These are phyloP conservation scores for Leptinotarsa haldemani DNA, from an alignment of 2,888 invertebrate genomes.

Conservation along the genomic window DNA sequence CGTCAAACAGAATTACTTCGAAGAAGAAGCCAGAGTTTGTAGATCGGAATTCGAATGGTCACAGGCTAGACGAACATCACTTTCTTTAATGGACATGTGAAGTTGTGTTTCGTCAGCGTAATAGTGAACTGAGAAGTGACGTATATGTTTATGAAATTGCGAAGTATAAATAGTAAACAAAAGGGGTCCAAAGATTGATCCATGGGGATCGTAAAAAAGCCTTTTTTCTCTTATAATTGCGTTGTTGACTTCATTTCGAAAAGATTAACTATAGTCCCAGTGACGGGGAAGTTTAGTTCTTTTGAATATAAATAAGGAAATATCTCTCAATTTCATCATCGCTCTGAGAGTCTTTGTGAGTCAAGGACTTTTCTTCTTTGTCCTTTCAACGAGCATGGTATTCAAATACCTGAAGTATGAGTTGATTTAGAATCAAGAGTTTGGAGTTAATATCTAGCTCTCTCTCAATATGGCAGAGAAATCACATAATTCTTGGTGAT, in stretches of 20 bases:
- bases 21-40: no score
- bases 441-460: not conserved
- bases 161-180: no score
- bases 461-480: not conserved
- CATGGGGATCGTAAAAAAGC: not conserved
- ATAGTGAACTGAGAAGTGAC: no score
- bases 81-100: no score
- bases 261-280: not conserved
- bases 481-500: not conserved
- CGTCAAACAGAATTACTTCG: no score
- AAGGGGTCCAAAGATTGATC: no score
- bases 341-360: not conserved
- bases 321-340: slow-evolving; percentile 11
- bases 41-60: no score
- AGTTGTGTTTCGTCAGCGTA: no score
- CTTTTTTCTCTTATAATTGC: slow-evolving; percentile 2
- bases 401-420: slow-evolving; percentile 6
- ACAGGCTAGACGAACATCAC: no score
- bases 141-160: no score
- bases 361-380: slow-evolving; percentile 14
- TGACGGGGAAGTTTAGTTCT: not conserved
- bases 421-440: not conserved
- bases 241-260: slow-evolving; percentile 15
- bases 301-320: not conserved
- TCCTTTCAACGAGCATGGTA: no score